Base-by-base conservation (phyloP, 2,113 vertebrate species). In the Zootoca vivipara region DNA sequence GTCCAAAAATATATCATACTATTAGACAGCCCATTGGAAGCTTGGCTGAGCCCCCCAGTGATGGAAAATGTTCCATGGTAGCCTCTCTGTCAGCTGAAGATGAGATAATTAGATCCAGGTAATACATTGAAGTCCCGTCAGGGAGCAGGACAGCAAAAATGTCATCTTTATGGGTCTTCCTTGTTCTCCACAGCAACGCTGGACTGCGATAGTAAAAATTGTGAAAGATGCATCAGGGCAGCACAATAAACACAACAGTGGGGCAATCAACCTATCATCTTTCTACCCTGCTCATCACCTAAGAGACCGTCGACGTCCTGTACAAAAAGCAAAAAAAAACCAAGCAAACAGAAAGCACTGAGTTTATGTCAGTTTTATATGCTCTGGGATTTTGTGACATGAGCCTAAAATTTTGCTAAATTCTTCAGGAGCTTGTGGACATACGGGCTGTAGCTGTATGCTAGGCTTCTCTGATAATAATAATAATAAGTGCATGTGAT, bases 1-100 rank as follows among this genome's bases (percentile, higher is more conserved):
- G 97, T 97, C 96, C 97, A 95, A 97, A 97, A 98, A 98, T 98
- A 97, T 96, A 98, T 98, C 97, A 98, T 95, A 95, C 94, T 95
- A 92, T 96, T 95, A 96, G 96, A 97, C 97, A 98, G 96, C 95
- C 96, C 95, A 97, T 96, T 96, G 95, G 95, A 96, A 96, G 96
- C 95, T 94, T 96, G 96, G 95, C 94, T 82, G 94, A 97, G 95
- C 94, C 95, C 96, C 92, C 92, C 79, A 52, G 81, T 97, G 96
- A 97, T 97, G 96, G 96, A 97, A 96, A 95, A 94, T 94, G 90
- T 91, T 95, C 95, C 88, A 91, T 86, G 93, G 96, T 96, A 97
- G 94, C 91, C 89, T 96, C 94, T 97, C 95, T 96, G 96, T 97
- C 97, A 97, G 94, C 94, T 95, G 90, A 91, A 97, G 97, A 98